Evolutionary conservation across 1,140 invertebrate species (phyloP), one percentile per base, ranked within the genome.

Genomic region (Cardiocondyla obscurior): DNA sequence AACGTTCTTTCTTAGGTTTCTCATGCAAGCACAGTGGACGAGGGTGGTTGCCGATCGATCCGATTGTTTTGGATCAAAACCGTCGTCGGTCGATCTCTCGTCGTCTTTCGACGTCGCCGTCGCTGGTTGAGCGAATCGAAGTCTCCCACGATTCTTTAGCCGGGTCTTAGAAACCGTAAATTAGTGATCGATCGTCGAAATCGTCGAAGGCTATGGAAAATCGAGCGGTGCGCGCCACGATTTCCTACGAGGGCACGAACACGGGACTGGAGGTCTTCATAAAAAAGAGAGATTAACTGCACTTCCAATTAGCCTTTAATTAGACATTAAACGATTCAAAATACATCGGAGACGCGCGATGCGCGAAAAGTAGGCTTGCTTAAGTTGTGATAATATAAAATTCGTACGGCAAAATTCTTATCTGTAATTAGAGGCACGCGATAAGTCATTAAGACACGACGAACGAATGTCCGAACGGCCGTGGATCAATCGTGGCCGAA

Each of bases 21-120:
- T 81, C 81, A 64, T 84, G 82, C 85, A 69, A 84, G 74, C 86
- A 87, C 81, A 82, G 82, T 70, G 86, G 85, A 87, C 49, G 85
- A 87, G 86, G 86, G 85, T 81, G 85, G 82, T 70, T 57, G 85
- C 85, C 85, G 85, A 84, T 74, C 81, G 85, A 87, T 73, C 64
- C 81, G 82, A 64, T 65, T 70, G 16, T 74, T 53, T 73, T 76
- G 81, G 82, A 87, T 85, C 83, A 33, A 70, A 64, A 53, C 22
- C 69, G 16, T 42, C 33, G 22, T 46, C 53, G 84, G 3, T 65
- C 64, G 79, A 14, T 58, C 33, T 46, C 44, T 64, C 58, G 53
- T 44, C 44, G n/a, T 83, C 51, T 51, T 10, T 70, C 28, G 51
- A 81, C 16, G 60, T 51, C 72, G 28, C 16, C 16, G 46, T 53